These are phyloP conservation scores for Philantomba maxwellii DNA, from an alignment of 2,113 vertebrate genomes.

Conservation along the genomic window DNA sequence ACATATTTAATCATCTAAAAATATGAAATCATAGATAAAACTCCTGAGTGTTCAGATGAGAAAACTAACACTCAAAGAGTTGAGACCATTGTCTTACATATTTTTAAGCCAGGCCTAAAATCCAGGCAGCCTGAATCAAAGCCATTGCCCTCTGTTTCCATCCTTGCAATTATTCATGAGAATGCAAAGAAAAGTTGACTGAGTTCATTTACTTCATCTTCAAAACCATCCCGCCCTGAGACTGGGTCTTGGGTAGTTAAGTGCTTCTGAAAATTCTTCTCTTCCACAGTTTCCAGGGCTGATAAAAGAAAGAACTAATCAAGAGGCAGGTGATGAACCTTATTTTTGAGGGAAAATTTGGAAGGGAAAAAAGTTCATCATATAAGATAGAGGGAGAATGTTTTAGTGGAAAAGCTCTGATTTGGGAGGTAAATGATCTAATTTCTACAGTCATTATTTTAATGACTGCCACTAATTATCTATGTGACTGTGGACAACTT, in stretches of 20 bases:
- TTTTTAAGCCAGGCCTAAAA: not conserved
- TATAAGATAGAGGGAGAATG: not conserved
- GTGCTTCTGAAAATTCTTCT: not conserved
- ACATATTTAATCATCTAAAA: not conserved
- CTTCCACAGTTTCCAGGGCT: not conserved
- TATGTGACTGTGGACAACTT: not conserved
- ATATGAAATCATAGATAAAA: not conserved
- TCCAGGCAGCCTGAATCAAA: not conserved
- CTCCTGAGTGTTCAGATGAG: not conserved
- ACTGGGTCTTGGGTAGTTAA: not conserved
- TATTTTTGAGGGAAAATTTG: not conserved
- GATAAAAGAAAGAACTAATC: not conserved
- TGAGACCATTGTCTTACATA: not conserved
- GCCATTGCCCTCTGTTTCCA: not conserved
- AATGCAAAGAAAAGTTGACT: not conserved
- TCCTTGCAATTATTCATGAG: not conserved
- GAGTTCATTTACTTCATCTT: conserved; percentile 6
- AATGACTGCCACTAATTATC: conserved; percentile 9
- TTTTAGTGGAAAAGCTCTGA: not conserved
- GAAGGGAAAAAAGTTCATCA: not conserved
- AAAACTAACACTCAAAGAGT: not conserved
- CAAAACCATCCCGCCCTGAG: not conserved
- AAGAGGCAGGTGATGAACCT: not conserved
- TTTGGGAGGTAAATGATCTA: not conserved
- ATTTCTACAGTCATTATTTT: conserved; percentile 29